A percentile compares a stretch with the other conserved stretches of the same genome.
phyloP scores from a whole-genome alignment of 1,140 invertebrate genomes.

The Drosophila orosa region DNA sequence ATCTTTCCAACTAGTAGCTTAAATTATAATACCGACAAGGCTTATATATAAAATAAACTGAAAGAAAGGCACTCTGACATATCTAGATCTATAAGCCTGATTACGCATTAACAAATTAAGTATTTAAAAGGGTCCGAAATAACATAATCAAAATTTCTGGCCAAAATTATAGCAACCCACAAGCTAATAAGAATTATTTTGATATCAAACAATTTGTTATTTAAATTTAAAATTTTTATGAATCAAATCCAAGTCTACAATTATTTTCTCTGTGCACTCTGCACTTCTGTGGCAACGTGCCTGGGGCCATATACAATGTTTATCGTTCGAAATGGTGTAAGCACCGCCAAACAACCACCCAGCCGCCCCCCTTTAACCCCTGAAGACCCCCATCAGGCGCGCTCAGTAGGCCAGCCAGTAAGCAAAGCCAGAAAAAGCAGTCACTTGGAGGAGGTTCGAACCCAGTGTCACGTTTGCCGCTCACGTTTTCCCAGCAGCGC shows the following conservation, averaged over 20 bases:
- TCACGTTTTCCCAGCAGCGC: slow-evolving; percentile 74
- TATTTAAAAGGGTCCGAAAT: too few relatives aligned
- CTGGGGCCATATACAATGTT: slow-evolving; percentile 49
- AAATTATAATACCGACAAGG: too few relatives aligned
- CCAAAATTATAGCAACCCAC: neutral
- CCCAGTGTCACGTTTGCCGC: slow-evolving; percentile 73
- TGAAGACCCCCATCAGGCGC: slow-evolving; percentile 26
- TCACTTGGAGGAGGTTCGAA: slow-evolving; percentile 57
- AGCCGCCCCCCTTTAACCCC: slow-evolving; percentile 2
- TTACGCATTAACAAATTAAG: neutral
- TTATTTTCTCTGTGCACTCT: neutral
- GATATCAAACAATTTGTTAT: too few relatives aligned
- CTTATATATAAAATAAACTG: neutral
- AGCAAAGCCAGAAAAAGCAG: slow-evolving; percentile 14
- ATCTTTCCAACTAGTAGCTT: too few relatives aligned
- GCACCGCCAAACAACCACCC: slow-evolving; percentile 6
- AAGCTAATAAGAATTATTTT: neutral
- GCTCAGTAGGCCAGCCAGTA: slow-evolving; percentile 66
- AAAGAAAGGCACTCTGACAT: rapidly evolving
- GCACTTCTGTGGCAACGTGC: slow-evolving; percentile 47
- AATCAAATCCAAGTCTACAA: too few relatives aligned
- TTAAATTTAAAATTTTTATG: neutral
- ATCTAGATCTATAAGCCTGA: neutral
- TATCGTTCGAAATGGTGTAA: slow-evolving; percentile 53
- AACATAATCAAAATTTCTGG: too few relatives aligned